A percentile compares a stretch with the other conserved stretches of the same genome.
Conservation (phyloP, 1,140 invertebrate genomes). For the Heliconius nattereri region DNA sequence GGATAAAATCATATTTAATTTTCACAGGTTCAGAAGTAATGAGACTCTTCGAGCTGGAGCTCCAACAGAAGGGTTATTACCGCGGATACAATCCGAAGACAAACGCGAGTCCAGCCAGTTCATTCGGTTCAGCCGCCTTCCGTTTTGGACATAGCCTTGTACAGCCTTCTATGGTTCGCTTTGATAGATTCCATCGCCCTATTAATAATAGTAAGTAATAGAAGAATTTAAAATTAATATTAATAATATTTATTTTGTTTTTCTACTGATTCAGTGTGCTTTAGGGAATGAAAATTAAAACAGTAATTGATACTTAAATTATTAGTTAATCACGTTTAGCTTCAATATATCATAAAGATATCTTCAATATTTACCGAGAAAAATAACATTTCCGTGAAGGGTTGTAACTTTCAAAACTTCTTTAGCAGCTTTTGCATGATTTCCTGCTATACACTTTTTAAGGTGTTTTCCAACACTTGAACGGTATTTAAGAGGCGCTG, state of each 20-base stretch:
- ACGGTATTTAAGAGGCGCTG: too few relatives aligned
- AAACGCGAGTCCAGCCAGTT: slow-evolving; percentile 94
- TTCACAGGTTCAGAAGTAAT: slow-evolving; percentile 84
- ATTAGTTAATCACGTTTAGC: too few relatives aligned
- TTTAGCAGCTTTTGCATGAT: too few relatives aligned
- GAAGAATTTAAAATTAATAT: neutral
- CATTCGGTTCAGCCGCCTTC: slow-evolving; percentile 97
- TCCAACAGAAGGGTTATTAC: slow-evolving; percentile 84
- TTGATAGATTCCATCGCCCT: slow-evolving; percentile 84
- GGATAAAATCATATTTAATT: neutral
- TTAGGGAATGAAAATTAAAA: neutral
- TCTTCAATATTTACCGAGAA: too few relatives aligned
- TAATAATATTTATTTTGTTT: neutral
- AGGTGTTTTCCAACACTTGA: too few relatives aligned
- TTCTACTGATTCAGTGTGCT: neutral
- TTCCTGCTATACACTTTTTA: too few relatives aligned
- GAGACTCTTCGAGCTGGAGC: slow-evolving; percentile 86
- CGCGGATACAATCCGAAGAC: slow-evolving; percentile 89
- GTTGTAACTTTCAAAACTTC: too few relatives aligned
- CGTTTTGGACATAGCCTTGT: slow-evolving; percentile 97
- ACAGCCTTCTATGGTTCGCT: slow-evolving; percentile 87
- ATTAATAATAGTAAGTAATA: slow-evolving; percentile 84
- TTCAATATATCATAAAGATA: too few relatives aligned
- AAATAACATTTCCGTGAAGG: too few relatives aligned
- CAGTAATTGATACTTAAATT: too few relatives aligned